Percentiles rank a stretch among this genome's conserved stretches.
phyloP scores from a whole-genome alignment of 1,140 invertebrate species.

The Melipona quadrifasciata region DNA sequence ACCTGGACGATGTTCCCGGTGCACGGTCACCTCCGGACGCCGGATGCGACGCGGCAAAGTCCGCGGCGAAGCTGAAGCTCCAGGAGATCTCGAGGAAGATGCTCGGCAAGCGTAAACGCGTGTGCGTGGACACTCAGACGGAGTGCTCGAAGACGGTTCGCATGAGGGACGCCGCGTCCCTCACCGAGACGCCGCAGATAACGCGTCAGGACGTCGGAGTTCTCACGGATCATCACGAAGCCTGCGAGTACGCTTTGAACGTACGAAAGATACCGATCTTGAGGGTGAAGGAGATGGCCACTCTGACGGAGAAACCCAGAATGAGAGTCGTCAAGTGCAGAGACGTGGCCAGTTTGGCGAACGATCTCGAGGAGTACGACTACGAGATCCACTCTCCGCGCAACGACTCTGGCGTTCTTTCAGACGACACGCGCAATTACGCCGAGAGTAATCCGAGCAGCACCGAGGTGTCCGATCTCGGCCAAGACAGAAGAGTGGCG shows the following conservation, averaged over 20 bases:
- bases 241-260: constrained; percentile 30
- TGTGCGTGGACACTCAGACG: constrained; percentile 85
- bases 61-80: constrained; percentile 73
- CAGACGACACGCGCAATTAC: constrained; percentile 69
- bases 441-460: constrained; percentile 67
- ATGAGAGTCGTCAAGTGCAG: constrained; percentile 64
- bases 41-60: constrained; percentile 60
- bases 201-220: constrained; percentile 67
- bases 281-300: constrained; percentile 76
- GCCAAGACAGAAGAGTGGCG: constrained; percentile 31
- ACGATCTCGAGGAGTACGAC: constrained; percentile 57
- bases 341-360: constrained; percentile 65
- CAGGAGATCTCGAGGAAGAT: constrained; percentile 79
- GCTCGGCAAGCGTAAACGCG: constrained; percentile 81
- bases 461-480: constrained; percentile 56
- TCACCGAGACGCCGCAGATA: constrained; percentile 68
- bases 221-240: constrained; percentile 74
- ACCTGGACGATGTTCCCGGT: constrained; percentile 81
- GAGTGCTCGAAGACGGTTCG: constrained; percentile 80
- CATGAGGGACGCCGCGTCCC: constrained; percentile 83
- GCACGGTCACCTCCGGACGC: constrained; percentile 70
- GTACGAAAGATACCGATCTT: constrained; percentile 46
- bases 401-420: constrained; percentile 72
- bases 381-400: constrained; percentile 52
- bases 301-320: constrained; percentile 69